These are phyloP conservation scores for Indicator indicator DNA, from an alignment of 2,113 vertebrate species.

Conservation along the genomic window DNA sequence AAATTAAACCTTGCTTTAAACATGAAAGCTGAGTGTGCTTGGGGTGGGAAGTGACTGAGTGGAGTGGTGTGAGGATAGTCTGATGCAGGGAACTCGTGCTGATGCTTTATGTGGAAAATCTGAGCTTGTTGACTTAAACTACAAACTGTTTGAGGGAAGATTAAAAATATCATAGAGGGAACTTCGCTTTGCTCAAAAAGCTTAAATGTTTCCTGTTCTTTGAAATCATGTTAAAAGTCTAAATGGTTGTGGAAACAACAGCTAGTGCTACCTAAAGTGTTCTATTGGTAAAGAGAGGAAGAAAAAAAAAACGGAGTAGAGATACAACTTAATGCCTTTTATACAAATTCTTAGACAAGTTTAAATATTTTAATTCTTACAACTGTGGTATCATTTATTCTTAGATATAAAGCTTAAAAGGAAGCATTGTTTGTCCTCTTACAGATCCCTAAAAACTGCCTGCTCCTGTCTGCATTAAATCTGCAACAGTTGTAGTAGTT, in stretches of 20 bases:
- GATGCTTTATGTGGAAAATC: slow-evolving; percentile 54
- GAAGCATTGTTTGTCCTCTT: not conserved
- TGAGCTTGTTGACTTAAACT: slow-evolving; percentile 3
- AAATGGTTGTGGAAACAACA: not conserved
- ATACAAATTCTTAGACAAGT: not conserved
- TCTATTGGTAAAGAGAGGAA: not conserved
- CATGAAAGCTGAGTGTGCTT: not conserved
- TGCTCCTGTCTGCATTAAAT: not conserved
- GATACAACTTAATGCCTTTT: not conserved
- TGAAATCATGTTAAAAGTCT: not conserved
- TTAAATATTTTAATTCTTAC: not conserved
- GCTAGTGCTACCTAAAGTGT: not conserved
- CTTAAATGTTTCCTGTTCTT: not conserved
- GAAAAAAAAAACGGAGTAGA: not conserved
- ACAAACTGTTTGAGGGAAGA: not conserved
- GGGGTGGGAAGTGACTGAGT: not conserved
- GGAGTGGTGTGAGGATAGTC: not conserved
- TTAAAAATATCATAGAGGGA: slow-evolving; percentile 36
- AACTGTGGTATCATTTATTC: not conserved
- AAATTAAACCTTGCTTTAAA: not conserved
- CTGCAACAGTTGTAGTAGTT: not conserved
- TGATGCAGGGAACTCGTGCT: slow-evolving; percentile 28
- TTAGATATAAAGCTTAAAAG: not conserved
- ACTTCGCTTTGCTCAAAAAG: not conserved
- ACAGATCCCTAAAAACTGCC: not conserved